These are phyloP conservation scores for Pogonocherus hispidulus DNA, from an alignment of 2,888 invertebrate species.

Conservation along the genomic window DNA sequence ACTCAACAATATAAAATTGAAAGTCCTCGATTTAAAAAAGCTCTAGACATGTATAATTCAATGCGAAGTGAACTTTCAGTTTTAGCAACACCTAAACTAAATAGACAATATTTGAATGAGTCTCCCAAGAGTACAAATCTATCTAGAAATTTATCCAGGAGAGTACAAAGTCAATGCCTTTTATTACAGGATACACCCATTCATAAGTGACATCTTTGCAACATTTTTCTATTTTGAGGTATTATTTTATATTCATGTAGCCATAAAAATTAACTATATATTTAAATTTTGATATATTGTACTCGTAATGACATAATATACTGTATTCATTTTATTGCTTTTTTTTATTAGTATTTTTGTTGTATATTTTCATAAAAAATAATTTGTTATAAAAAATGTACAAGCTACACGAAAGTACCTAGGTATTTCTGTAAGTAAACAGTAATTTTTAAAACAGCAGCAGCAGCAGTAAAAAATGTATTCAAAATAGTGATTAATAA, in stretches of 20 bases:
- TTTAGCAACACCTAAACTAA: constrained; percentile 38
- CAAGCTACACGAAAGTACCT: too few relatives aligned
- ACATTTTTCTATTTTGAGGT: neutral
- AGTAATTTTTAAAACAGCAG: too few relatives aligned
- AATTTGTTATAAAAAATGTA: too few relatives aligned
- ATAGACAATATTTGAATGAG: constrained; percentile 23
- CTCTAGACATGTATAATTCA: constrained; percentile 35
- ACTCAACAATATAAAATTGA: constrained; percentile 23
- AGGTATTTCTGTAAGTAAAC: too few relatives aligned
- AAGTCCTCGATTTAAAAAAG: constrained; percentile 35
- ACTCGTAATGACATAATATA: too few relatives aligned
- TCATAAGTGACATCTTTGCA: constrained; percentile 27
- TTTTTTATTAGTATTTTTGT: too few relatives aligned
- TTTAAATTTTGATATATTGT: too few relatives aligned
- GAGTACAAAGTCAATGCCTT: constrained; percentile 41
- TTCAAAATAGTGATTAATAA: too few relatives aligned
- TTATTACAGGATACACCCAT: constrained; percentile 36
- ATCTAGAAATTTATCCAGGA: constrained; percentile 35
- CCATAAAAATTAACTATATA: too few relatives aligned
- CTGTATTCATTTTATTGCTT: too few relatives aligned
- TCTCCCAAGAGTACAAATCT: constrained; percentile 23
- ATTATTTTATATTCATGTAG: neutral
- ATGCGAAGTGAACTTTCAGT: constrained; percentile 28
- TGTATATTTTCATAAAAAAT: too few relatives aligned
- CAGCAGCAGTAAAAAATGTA: too few relatives aligned